Percentiles rank a stretch among this genome's conserved stretches.
phyloP scores from a whole-genome alignment of 2,888 invertebrate species.

The Lepidonotus clava region DNA sequence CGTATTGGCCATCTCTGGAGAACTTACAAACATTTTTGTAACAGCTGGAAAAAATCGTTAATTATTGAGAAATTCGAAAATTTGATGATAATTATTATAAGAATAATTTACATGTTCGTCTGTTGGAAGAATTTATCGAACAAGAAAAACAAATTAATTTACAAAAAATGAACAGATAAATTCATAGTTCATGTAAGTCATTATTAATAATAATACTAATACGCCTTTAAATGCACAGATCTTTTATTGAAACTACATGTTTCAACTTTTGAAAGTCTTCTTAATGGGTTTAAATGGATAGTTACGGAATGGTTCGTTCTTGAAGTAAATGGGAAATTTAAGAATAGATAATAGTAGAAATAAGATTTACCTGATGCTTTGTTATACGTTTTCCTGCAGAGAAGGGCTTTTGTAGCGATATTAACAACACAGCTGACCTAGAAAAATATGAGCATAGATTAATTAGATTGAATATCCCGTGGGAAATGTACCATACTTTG shows the following conservation, averaged over 20 bases:
- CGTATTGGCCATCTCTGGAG: neutral
- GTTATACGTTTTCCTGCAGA: slow-evolving; percentile 78
- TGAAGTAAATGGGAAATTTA: neutral
- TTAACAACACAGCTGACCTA: slow-evolving; percentile 79
- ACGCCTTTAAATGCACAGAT: neutral
- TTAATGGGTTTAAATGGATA: neutral
- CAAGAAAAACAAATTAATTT: too few species aligned
- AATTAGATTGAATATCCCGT: neutral
- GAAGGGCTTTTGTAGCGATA: slow-evolving; percentile 82
- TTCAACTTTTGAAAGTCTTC: neutral
- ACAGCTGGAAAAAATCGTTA: neutral
- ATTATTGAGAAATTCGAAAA: neutral
- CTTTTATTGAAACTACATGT: neutral
- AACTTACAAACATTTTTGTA: neutral
- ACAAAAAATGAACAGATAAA: too few species aligned
- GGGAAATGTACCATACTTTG: too few species aligned
- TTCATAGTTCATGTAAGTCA: too few species aligned
- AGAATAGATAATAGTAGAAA: neutral
- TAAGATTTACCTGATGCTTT: slow-evolving; percentile 74
- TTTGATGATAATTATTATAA: neutral
- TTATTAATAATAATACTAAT: neutral
- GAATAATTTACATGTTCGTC: neutral
- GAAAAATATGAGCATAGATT: neutral
- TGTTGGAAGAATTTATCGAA: too few species aligned
- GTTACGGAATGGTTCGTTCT: neutral